Evolutionary conservation across 2,888 invertebrate species (phyloP), one percentile per base, ranked within the genome.

Genomic region (Nomada fabriciana): DNA sequence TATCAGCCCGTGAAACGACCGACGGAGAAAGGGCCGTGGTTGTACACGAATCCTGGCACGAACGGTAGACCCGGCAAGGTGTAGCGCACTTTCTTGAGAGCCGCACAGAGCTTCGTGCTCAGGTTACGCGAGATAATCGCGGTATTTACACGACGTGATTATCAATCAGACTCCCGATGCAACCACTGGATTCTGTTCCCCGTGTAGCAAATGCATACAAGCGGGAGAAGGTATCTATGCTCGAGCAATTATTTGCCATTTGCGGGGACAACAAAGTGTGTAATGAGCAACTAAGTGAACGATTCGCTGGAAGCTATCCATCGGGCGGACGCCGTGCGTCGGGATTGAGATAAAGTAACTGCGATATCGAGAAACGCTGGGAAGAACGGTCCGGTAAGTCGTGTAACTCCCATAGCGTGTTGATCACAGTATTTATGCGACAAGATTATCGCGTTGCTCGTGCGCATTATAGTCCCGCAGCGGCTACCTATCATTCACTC

Each of bases 131-230:
- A 71, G 85, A 80, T 88, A 85, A 88, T 86, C 80, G 72, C 70
- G 82, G 86, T 83, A 86, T 85, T 83, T 83, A 82, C 86, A 67
- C 55, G 82, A 70, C 64, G 64, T 68, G 78, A 80, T 85, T 85
- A 88, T 86, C 87, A 75, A 82, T 84, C 80, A 80, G 79, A 64
- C 80, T 69, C 70, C 47, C 23, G n/a, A 59, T 9, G n/a, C 20
- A 2, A 25, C 67, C 29, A 15, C 36, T n/a, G 57, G 76, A 59
- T 64, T 50, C 59, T 42, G 43, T 55, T 55, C 20, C 47, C 47
- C 55, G 29, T 53, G 29, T 13, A 50, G 57, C 57, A 23, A 50
- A 29, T 61, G 18, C 63, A 59, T 23, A 72, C 53, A 23, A 23
- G 52, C 7, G 2, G 10, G 42, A 13, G n/a, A 15, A 20, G 36